These are phyloP conservation scores for Ethmia dodecea DNA, from an alignment of 2,888 invertebrate genomes.

Conservation along the genomic window DNA sequence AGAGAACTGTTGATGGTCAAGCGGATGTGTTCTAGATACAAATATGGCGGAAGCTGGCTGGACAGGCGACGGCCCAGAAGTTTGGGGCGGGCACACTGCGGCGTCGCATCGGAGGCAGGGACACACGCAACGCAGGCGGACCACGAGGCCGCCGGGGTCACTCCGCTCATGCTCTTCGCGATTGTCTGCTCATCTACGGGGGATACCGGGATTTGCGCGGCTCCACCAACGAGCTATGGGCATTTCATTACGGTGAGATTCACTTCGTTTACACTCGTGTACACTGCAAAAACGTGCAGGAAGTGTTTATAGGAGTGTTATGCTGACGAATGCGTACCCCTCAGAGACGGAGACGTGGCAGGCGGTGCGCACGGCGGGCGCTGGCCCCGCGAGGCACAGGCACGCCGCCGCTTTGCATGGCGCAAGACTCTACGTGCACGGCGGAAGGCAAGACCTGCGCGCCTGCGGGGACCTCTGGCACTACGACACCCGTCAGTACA, in stretches of 20 bases:
- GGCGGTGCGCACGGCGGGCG: constrained; percentile 50
- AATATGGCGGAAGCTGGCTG: background rate
- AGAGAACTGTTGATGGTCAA: too few relatives aligned
- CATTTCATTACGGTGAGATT: constrained; percentile 86
- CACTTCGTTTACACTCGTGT: background rate
- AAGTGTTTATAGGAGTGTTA: too few relatives aligned
- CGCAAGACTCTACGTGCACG: constrained; percentile 90
- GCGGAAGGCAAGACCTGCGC: constrained; percentile 91
- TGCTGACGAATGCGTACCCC: too few relatives aligned
- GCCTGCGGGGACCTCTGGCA: constrained; percentile 88
- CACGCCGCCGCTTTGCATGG: constrained; percentile 90
- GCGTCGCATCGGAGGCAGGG: constrained; percentile 49
- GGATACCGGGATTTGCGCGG: constrained; percentile 92
- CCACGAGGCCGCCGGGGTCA: constrained; percentile 91
- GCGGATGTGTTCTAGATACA: too few relatives aligned
- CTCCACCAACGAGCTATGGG: constrained; percentile 91
- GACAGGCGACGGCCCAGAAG: constrained; percentile 70
- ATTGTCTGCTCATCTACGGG: constrained; percentile 90
- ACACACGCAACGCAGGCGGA: constrained; percentile 37
- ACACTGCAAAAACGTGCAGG: background rate
- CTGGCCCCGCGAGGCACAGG: constrained; percentile 85
- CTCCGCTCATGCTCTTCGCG: constrained; percentile 86
- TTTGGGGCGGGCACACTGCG: constrained; percentile 56
- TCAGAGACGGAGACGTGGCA: constrained; percentile 91
- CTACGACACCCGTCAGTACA: constrained; percentile 82